These are phyloP conservation scores for Pachydiplax longipennis DNA, from an alignment of 2,888 invertebrate genomes.

Conservation along the genomic window DNA sequence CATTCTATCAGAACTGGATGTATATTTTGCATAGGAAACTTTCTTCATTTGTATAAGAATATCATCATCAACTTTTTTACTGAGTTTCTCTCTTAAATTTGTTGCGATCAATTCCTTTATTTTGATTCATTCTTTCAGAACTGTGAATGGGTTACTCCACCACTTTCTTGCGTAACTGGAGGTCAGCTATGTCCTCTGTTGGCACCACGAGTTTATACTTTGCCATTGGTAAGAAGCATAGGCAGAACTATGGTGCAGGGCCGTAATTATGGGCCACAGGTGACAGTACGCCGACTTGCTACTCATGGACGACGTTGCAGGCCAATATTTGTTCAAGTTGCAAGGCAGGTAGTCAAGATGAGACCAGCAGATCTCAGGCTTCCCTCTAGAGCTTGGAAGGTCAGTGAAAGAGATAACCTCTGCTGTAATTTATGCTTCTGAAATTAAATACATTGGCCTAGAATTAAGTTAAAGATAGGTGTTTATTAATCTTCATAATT, in stretches of 20 bases:
- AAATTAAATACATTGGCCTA: not conserved
- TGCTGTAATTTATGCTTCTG: not conserved
- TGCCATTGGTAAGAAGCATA: slow-evolving; percentile 69
- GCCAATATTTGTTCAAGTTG: slow-evolving; percentile 70
- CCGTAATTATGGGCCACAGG: slow-evolving; percentile 71
- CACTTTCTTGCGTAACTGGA: slow-evolving; percentile 60
- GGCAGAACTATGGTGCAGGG: slow-evolving; percentile 74
- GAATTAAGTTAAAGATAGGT: no score
- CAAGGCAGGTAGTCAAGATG: slow-evolving; percentile 68
- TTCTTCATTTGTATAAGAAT: no score
- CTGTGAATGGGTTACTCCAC: slow-evolving; percentile 58
- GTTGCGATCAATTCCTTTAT: not conserved
- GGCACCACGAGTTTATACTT: slow-evolving; percentile 68
- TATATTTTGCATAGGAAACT: no score
- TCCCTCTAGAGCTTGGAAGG: slow-evolving; percentile 72
- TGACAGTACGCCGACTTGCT: slow-evolving; percentile 68
- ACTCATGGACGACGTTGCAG: slow-evolving; percentile 65
- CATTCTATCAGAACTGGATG: no score
- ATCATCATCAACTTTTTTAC: no score
- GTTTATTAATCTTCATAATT: no score
- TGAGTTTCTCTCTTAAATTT: not conserved
- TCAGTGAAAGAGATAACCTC: slow-evolving; percentile 50
- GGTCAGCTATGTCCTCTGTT: slow-evolving; percentile 64
- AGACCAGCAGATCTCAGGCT: slow-evolving; percentile 66
- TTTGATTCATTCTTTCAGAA: not conserved